These are phyloP conservation scores for Galeruca laticollis DNA, from an alignment of 2,888 invertebrate genomes.

Conservation along the genomic window DNA sequence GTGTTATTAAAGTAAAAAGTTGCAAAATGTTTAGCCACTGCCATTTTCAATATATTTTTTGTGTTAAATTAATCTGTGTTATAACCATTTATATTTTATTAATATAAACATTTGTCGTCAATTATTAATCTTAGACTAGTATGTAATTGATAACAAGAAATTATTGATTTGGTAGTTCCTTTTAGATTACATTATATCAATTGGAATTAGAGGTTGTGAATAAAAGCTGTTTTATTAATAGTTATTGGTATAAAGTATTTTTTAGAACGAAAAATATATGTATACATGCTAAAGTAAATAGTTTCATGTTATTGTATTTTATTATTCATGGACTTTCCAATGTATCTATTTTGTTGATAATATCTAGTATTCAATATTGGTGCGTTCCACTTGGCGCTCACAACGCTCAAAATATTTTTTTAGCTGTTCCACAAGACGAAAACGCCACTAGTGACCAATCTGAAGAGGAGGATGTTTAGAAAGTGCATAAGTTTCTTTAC, in stretches of 20 bases:
- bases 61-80: conserved; percentile 16
- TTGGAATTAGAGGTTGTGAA: conserved; percentile 3
- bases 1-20: not conserved
- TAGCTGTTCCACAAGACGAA: too few relatives aligned
- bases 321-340: not conserved
- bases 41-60: conserved; percentile 33
- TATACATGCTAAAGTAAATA: not conserved
- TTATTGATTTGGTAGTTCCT: conserved; percentile 29
- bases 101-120: conserved; percentile 37
- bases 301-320: not conserved
- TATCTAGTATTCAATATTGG: too few relatives aligned
- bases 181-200: conserved; percentile 8
- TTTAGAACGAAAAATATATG: not conserved
- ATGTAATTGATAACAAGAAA: conserved; percentile 35
- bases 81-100: conserved; percentile 26
- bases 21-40: conserved; percentile 28
- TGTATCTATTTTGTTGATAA: not conserved
- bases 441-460: too few relatives aligned
- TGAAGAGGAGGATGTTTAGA: too few relatives aligned
- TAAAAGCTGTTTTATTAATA: conserved; percentile 1
- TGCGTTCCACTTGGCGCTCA: too few relatives aligned
- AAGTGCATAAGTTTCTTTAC: too few relatives aligned
- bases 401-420: too few relatives aligned
- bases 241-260: not conserved
- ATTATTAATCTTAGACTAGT: conserved; percentile 36